Conservation (phyloP, 2,113 vertebrate genomes). For the Actenoides lindsayi region DNA sequence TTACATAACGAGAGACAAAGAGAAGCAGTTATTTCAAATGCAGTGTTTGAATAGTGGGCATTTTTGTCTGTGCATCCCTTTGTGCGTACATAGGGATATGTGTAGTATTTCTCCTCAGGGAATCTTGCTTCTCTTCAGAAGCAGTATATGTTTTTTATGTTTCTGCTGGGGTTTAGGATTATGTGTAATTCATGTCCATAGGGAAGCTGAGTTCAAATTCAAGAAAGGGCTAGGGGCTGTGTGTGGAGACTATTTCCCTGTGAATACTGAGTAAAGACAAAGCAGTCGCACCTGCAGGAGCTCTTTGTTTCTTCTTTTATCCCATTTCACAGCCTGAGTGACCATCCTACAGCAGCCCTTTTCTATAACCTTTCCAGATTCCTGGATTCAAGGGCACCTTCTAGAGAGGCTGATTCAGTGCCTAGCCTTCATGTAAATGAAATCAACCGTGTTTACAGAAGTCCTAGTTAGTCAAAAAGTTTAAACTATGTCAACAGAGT, state of each 20-base stretch:
- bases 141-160: background rate
- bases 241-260: background rate
- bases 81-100: accelerated
- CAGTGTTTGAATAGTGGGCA: background rate
- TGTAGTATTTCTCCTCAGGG: background rate
- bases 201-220: background rate
- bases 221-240: background rate
- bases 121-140: constrained; percentile 6
- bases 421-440: background rate
- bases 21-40: background rate
- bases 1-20: background rate
- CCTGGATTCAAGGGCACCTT: background rate
- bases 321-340: background rate
- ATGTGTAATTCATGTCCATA: background rate
- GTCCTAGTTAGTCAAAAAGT: background rate
- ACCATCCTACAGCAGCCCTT: background rate
- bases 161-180: background rate
- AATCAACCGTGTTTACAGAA: background rate
- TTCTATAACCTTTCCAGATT: background rate
- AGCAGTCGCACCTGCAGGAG: background rate
- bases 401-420: background rate
- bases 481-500: background rate
- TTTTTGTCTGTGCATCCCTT: background rate
- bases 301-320: background rate
- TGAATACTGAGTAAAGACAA: background rate